Evolutionary conservation across 1,140 invertebrate species (phyloP).

Genomic region (Sinella curviseta): DNA sequence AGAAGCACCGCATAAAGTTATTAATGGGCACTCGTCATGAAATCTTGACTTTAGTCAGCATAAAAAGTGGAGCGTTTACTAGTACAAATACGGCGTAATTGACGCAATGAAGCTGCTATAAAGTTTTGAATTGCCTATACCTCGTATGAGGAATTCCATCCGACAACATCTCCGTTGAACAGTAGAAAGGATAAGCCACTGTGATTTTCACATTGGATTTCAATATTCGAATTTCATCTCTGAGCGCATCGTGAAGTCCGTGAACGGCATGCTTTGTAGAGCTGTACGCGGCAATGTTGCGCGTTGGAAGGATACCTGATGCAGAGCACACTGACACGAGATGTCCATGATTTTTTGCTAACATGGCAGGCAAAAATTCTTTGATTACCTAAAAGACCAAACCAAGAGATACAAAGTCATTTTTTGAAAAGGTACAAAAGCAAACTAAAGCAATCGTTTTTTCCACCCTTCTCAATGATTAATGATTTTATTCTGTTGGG

Average conservation of each 20-base stretch:
- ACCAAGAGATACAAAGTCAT: background rate
- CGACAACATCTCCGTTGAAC: constrained; percentile 47
- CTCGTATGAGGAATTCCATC: constrained; percentile 43
- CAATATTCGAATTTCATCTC: constrained; percentile 42
- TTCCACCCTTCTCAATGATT: too few relatives aligned
- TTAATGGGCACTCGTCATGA: too few relatives aligned
- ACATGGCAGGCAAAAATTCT: constrained; percentile 42
- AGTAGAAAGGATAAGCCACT: constrained; percentile 47
- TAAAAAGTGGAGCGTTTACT: too few relatives aligned
- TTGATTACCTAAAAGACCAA: constrained; percentile 29
- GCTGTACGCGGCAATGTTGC: constrained; percentile 42
- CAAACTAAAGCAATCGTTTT: background rate
- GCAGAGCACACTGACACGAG: constrained; percentile 46
- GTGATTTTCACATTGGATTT: constrained; percentile 47
- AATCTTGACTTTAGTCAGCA: too few relatives aligned
- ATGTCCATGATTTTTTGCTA: constrained; percentile 40
- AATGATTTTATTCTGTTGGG: too few relatives aligned
- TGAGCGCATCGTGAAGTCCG: constrained; percentile 23
- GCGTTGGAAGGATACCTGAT: constrained; percentile 44
- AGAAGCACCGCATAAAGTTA: too few relatives aligned
- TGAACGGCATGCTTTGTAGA: constrained; percentile 47
- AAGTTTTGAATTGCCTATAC: constrained; percentile 29
- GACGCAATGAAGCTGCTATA: too few relatives aligned
- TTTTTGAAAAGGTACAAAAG: background rate
- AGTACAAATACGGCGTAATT: too few relatives aligned